Evolutionary conservation across 2,888 invertebrate species (phyloP), one percentile per base, ranked within the genome.

Genomic region (Linnaemya vulpina): DNA sequence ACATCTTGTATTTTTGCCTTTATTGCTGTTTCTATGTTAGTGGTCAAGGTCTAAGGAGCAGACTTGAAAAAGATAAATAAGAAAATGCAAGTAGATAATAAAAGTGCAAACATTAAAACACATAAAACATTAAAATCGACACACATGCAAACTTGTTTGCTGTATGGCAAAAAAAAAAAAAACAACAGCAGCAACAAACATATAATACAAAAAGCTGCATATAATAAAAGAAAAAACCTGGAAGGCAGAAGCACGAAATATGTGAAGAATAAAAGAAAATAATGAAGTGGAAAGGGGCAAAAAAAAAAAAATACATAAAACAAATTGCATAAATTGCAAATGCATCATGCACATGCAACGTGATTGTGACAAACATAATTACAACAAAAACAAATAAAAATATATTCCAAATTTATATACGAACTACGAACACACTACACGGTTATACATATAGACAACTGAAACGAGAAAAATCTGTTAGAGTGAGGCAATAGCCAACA

Each of bases 41-140:
- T 92, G 91, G 91, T 91, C 91, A 91, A 91, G 92, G 91, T 91
- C 92, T 91, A 91, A 92, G 90, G 91, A 90, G 89, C 90, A 90
- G 89, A 71, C 68, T 63, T 38, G 11, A 77, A 40, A 30, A 62
- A 17, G 25, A 58, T 2, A 15, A 22, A 55, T 1, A 46, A 75
- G 3, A 35, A 65, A 71, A 88, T 87, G 86, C 87, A 84, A 76
- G 86, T 87, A 89, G 88, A 89, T 86, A 89, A 87, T 87, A 89
- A 63, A 53, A 83, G 78, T 63, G 63, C 81, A 86, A 77, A 80
- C 46, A 77, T 80, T 62, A 67, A 67, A 85, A 67, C 68, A 73
- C 38, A 49, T 60, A 63, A 62, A 81, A 51, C 70, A 63, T 49
- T 65, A 58, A 22, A 38, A 63, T 17, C 17, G 13, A 25, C 46